Base-by-base conservation (phyloP, 2,113 vertebrate genomes). In the Uria lomvia region DNA sequence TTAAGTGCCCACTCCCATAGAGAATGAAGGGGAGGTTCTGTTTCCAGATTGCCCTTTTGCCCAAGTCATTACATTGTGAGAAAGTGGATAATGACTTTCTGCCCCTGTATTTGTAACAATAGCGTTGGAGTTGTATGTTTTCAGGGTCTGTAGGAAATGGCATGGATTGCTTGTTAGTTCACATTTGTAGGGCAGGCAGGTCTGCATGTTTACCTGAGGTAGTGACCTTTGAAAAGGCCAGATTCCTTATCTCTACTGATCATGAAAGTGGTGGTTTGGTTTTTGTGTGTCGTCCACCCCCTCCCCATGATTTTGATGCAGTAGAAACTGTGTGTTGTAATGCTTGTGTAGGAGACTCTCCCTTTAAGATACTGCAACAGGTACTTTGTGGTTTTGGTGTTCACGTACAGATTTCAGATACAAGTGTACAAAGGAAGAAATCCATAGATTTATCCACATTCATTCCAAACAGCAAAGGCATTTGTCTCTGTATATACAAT, bases 171-270 rank as follows among this genome's bases (percentile, higher is more conserved):
- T 68, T 68, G 18, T 67, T 60, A n/a, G 22, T 36, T 86, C 50
- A 49, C 11, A 12, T 89, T 76, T 73, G 11, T 71, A 34, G 1
- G 1, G 9, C 55, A 70, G 45, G 55, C 11, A 42, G n/a, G 19
- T 71, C 50, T 73, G 45, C 7, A 3, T 24, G 24, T 81, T 84
- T 70, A 20, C n/a, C 21, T 77, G 77, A 12, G 49, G 11, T 17
- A 66, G 24, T 59, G 62, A 42, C 50, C 47, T 93, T 95, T 81
- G 49, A 21, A 97, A 91, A 96, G 24, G 30, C 38, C 3, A 10
- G 7, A 40, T 47, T 70, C 22, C 62, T 70, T 89, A 80, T 77
- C 38, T 47, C 22, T 68, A 43, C 74, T 93, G 60, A 74, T 93
- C 13, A 2, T 68, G n/a, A 13, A 58, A 84, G 1, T 27, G 4